Evolutionary conservation across 1,140 invertebrate species (phyloP), one percentile per base, ranked within the genome.

Genomic region (Tetramorium parvispinum): DNA sequence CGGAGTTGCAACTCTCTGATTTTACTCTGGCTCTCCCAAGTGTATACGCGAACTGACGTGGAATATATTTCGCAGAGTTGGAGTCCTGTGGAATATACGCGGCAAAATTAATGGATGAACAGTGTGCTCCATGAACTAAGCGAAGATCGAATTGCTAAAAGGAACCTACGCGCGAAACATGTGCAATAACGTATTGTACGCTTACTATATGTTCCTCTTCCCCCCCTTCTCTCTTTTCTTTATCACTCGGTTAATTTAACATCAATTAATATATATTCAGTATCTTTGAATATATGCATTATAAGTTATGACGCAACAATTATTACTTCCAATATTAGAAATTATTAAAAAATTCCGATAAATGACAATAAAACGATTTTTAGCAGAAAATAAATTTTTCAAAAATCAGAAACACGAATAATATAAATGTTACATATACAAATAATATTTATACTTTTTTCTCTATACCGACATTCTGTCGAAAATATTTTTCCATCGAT

Each of bases 41-140:
- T 73, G 66, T 83, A 83, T 83, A 55, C 18, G 4, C 13, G 40
- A 73, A 83, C 24, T 75, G 68, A 83, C 40, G 79, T 55, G 24
- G 43, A 83, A 83, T 83, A 75, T 55, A 73, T 83, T 75, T 46
- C 53, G 53, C 40, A 63, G 24, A 75, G 53, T 75, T 75, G 53
- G 7, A 75, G 4, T 11, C 24, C 8, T 21, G 18, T 46, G 37
- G 18, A 75, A 10, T 59, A 75, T 10, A 57, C 6, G 53, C 24
- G 53, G 27, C 40, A 3, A 49, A 75, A 83, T 83, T 83, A 83
- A 73, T 83, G 68, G 79, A 83, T 46, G 79, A 71, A 73, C 79
- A 73, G 40, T 18, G 24, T 73, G 53, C n/a, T 73, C 49, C 13
- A 37, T 37, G 53, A 83, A 59, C 18, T 73, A 73, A 24, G 53